phyloP scores from a whole-genome alignment of 2,113 vertebrate species.

The Cervus canadensis region DNA sequence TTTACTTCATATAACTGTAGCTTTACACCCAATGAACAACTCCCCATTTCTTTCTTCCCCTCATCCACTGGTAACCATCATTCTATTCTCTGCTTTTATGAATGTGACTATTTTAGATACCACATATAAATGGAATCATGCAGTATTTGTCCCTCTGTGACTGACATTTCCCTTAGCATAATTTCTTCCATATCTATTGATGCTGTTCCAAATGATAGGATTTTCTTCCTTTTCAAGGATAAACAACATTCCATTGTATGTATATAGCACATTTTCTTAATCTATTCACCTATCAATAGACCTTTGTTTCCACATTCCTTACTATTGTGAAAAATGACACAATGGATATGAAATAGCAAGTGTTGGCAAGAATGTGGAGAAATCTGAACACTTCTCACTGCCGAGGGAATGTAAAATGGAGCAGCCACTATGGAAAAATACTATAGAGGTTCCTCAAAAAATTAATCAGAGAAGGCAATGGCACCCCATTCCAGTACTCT shows the following conservation, averaged over 20 bases:
- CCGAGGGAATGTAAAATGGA: background rate
- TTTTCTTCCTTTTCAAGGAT: background rate
- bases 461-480: background rate
- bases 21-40: background rate
- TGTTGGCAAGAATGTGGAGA: background rate
- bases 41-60: background rate
- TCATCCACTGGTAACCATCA: background rate
- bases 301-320: background rate
- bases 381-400: background rate
- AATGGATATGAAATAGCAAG: background rate
- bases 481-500: background rate
- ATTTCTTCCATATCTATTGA: background rate
- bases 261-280: background rate
- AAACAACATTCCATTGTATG: background rate
- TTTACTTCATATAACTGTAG: background rate
- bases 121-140: background rate
- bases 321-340: background rate
- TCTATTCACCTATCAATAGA: background rate
- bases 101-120: background rate
- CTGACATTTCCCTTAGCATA: background rate
- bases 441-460: background rate
- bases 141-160: background rate
- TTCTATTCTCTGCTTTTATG: background rate
- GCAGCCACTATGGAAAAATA: background rate
- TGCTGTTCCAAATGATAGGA: background rate